Conservation (phyloP, 2,888 invertebrate species). For the Amiota mariae region DNA sequence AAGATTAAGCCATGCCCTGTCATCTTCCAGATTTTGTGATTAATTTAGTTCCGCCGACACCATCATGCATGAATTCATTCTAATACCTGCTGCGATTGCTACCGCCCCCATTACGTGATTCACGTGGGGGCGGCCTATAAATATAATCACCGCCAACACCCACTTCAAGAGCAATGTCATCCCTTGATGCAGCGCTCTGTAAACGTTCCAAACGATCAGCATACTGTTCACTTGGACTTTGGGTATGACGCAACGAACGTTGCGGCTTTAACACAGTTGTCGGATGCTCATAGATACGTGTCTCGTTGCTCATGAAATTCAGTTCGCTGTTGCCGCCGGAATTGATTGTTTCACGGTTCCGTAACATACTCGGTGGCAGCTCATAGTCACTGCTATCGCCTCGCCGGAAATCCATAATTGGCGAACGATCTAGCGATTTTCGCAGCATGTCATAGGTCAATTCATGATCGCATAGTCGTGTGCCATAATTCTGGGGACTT, state of each 20-base stretch:
- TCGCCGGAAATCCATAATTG: constrained; percentile 70
- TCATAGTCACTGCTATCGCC: constrained; percentile 70
- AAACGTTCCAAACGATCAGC: constrained; percentile 53
- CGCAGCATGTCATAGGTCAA: constrained; percentile 72
- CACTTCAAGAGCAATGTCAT: constrained; percentile 62
- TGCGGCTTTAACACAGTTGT: constrained; percentile 62
- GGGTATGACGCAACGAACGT: constrained; percentile 53
- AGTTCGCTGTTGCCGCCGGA: constrained; percentile 71
- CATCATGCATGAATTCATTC: constrained; percentile 34
- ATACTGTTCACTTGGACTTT: constrained; percentile 63
- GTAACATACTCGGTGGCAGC: constrained; percentile 58
- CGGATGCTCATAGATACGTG: constrained; percentile 70
- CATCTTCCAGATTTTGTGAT: background rate
- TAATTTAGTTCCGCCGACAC: background rate
- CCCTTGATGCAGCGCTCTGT: constrained; percentile 56
- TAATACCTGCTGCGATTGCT: constrained; percentile 71
- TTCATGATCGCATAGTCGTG: constrained; percentile 72
- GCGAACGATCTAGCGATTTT: constrained; percentile 68
- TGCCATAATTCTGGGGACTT: constrained; percentile 72
- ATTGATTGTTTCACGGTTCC: constrained; percentile 70
- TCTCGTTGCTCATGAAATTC: constrained; percentile 71
- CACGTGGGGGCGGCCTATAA: constrained; percentile 57
- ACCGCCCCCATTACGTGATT: constrained; percentile 39
- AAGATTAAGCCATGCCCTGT: background rate
- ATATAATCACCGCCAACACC: constrained; percentile 52